Base-by-base conservation (phyloP, 1,140 invertebrate genomes). In the Venturia canescens region DNA sequence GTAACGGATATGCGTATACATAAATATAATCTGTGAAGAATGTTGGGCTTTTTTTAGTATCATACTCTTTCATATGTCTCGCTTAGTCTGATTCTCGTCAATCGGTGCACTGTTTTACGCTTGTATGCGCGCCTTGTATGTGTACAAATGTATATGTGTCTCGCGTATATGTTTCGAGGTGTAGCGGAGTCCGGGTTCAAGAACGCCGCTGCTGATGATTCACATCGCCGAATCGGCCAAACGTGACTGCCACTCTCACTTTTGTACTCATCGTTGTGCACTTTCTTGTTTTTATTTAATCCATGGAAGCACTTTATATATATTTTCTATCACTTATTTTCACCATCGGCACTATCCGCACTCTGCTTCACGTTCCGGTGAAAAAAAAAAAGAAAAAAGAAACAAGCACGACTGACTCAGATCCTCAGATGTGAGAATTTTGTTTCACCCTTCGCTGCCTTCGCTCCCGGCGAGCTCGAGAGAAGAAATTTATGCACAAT, bases 131-230 rank as follows among this genome's bases (percentile, higher is more conserved):
- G 53, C 21, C n/a, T n/a, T n/a, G n/a, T 0, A 21, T 57, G 16
- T 57, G 53, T 57, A n/a, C 3, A 53, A 18, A 53, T 57, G 27
- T 66, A 66, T 29, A 66, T 3, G n/a, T n/a, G n/a, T n/a, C n/a
- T n/a, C n/a, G n/a, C n/a, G n/a, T n/a, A 66, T 66, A 66, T 27
- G 27, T 66, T 7, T 29, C 4, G 21, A 7, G 1, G 60, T 23
- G 23, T 66, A 57, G 18, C 21, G 21, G 60, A 66, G 81, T 83
- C 79, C 71, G 83, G 78, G 63, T 75, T 71, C 72, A 77, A 75
- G 82, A 86, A 85, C 34, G 44, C 81, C 80, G 85, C 83, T 88
- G 87, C 78, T 82, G 86, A 84, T 88, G 88, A 88, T 88, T 88
- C 87, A 88, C 86, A 78, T 85, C 72, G 81, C 84, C 81, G 80